These are phyloP conservation scores for Drosophila athabasca DNA, from an alignment of 1,140 invertebrate species.

Conservation along the genomic window DNA sequence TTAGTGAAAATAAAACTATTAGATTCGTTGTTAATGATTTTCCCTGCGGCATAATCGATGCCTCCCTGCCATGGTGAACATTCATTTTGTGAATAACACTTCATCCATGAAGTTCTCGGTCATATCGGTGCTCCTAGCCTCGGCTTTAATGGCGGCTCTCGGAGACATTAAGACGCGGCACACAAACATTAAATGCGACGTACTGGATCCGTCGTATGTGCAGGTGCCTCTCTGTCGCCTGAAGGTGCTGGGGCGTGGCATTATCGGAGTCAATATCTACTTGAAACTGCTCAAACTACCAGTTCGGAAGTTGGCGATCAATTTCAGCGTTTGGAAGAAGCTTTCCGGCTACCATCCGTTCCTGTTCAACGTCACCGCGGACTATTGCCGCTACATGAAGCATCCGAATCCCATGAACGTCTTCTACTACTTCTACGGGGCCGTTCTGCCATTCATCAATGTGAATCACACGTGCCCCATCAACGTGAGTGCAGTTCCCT, in stretches of 20 bases:
- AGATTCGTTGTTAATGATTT: not conserved
- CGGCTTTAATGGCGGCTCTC: not conserved
- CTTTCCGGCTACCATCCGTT: conserved; percentile 46
- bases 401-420: conserved; percentile 29
- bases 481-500: conserved; percentile 15
- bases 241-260: conserved; percentile 34
- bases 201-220: not conserved
- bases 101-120: conserved; percentile 6
- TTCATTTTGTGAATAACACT: not conserved
- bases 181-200: conserved; percentile 3
- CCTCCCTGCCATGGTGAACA: not conserved
- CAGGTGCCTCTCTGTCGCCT: conserved; percentile 3
- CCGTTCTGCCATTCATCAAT: conserved; percentile 14
- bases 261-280: conserved; percentile 22
- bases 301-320: not conserved
- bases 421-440: conserved; percentile 27
- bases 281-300: not conserved
- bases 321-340: conserved; percentile 22
- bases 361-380: conserved; percentile 23
- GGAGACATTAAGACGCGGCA: conserved; percentile 13
- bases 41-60: not conserved
- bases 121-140: not conserved
- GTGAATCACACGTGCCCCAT: conserved; percentile 34
- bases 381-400: conserved; percentile 15
- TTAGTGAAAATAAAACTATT: too few relatives aligned